Evolutionary conservation across 2,113 vertebrate genomes (phyloP), one percentile per base, ranked within the genome.

Genomic region (Puffinus mauretanicus): DNA sequence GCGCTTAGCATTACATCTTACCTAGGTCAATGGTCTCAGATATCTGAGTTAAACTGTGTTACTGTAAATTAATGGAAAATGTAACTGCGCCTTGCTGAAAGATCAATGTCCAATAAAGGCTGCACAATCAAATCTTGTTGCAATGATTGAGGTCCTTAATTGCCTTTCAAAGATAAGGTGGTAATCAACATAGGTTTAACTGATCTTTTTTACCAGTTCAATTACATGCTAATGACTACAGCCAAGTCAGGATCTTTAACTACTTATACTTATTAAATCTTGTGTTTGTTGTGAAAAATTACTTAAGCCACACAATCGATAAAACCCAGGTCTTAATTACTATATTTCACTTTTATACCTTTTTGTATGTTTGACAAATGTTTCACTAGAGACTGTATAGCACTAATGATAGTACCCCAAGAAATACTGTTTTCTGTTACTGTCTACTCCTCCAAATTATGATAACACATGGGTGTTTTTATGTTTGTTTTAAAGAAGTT

Each of bases 211-310:
- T 98, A 98, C 98, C 98, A 98, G 98, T 98, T 99, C 99, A 99
- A 99, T 99, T 99, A 98, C 98, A 97, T 98, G 94, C 98, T 98
- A 98, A 99, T 98, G 98, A 98, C 97, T 98, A 98, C 98, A 98
- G 98, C 98, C 99, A 98, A 98, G 98, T 98, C 98, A 98, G 98
- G 98, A 99, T 99, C 98, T 99, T 99, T 99, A 99, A 99, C 99
- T 99, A 99, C 98, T 98, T 98, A 98, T 96, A 95, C 98, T 98
- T 98, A 98, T 99, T 99, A 99, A 99, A 99, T 99, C 98, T 98
- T 98, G 98, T 51, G 86, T 98, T 98, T 98, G 97, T 98, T 97
- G 98, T 98, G 98, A 98, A 98, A 99, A 98, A 98, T 98, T 98
- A 97, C 98, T 97, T 96, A 97, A 98, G 96, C 97, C 94, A 95